Evolutionary conservation across 2,888 invertebrate genomes (phyloP), one percentile per base, ranked within the genome.

Genomic region (Dastarcus helophoroides): DNA sequence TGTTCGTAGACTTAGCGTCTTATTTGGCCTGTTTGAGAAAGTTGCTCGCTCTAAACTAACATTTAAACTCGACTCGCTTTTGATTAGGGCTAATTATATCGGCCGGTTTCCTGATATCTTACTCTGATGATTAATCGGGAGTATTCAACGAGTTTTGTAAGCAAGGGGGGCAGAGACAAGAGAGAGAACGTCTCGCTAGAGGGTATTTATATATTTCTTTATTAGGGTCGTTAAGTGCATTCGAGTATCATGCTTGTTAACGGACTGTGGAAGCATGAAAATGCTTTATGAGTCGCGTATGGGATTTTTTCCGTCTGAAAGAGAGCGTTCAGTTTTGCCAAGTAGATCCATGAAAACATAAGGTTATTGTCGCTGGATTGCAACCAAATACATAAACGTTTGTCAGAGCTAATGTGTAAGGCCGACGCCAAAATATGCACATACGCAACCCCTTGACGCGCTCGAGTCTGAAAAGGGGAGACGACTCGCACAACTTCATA

Each of bases 331-430:
- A 27, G 21, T 46, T 46, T 47, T 53, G 56, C 56, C 56, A 55
- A 56, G 48, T 48, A 43, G 41, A 44, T 47, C 47, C 38, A 51
- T 52, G 51, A n/a, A 54, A 56, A 54, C 61, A 58, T 59, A 58
- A 56, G 58, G 56, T 57, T 56, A 56, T 56, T 48, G 53, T 48
- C 48, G 50, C 58, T 62, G 62, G 62, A 62, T 61, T 58, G 56
- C 56, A 59, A 61, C 61, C 62, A 62, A 61, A 60, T 55, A 49
- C 60, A 60, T 60, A 58, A 59, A 53, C 58, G 60, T 62, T 58
- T 59, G 53, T 62, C 60, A 61, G 52, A 47, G 53, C 53, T 58
- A 58, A 59, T 58, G 57, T 54, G 42, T 40, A 22, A 44, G 44
- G 44, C 43, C 43, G 42, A 32, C 37, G 42, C 29, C 42, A 41